Conservation (phyloP, 2,113 vertebrate genomes). For the Trachemys scripta region DNA sequence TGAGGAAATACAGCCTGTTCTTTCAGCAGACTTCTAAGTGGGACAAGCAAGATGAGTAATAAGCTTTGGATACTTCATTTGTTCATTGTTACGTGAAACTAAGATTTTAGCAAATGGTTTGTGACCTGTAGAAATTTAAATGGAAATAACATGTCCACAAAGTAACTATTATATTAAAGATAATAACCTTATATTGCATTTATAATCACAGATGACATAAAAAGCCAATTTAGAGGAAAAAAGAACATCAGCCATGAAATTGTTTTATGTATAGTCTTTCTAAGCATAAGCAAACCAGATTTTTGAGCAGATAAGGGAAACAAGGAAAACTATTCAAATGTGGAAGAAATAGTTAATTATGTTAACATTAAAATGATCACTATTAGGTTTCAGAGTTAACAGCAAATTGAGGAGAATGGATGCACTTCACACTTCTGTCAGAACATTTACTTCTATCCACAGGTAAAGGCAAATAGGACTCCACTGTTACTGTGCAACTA, state of each 20-base stretch:
- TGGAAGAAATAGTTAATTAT: neutral
- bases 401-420: neutral
- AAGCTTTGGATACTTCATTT: slow-evolving; percentile 10
- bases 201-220: neutral
- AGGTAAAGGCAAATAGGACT: neutral
- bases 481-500: neutral
- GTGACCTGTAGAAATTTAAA: slow-evolving; percentile 12
- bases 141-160: neutral
- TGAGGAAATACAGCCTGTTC: neutral
- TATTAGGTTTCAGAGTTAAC: neutral
- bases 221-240: neutral
- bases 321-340: neutral
- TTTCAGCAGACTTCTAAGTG: neutral
- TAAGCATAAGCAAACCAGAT: neutral
- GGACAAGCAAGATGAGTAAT: slow-evolving; percentile 1
- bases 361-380: neutral
- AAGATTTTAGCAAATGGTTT: slow-evolving; percentile 23
- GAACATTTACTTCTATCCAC: neutral
- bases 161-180: slow-evolving; percentile 16
- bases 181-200: slow-evolving; percentile 1
- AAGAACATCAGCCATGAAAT: neutral
- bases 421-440: neutral
- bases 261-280: neutral
- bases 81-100: neutral
- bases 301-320: neutral